Evolutionary conservation across 2,888 invertebrate species (phyloP), one percentile per base, ranked within the genome.

Genomic region (Lepetodrilus schrolli): DNA sequence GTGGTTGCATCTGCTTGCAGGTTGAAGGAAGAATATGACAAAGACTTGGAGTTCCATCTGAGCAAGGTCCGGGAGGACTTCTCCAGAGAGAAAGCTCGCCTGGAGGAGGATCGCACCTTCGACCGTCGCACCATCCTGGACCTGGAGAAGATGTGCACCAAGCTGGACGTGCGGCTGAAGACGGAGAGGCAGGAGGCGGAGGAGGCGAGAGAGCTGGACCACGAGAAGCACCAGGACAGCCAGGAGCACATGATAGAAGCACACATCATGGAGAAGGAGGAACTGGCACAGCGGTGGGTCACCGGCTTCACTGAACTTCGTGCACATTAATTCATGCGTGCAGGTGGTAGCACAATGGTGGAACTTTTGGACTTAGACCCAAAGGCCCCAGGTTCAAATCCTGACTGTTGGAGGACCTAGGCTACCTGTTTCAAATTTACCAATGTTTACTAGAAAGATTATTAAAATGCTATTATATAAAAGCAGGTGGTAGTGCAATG

Each of bases 21-120:
- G 21, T 65, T 20, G 68, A 70, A 38, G 36, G 51, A 51, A 43
- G 68, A 38, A 43, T 50, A 50, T 43, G 36, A 71, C n/a, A 23
- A 17, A 21, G 66, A 68, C 47, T 34, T 68, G n/a, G 17, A 69
- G 1, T 7, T 30, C 4, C 50, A 38, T 10, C 20, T 30, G 37
- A 10, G 50, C 4, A 51, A 47, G 20, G 13, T 36, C 1, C 43
- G 70, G 7, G 47, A 48, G 8, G 47, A 70, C 4, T 21, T 70
- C 2, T 17, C 38, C 13, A 21, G 49, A 37, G 58, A 58, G 65
- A 68, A 23, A 43, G 30, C 58, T 4, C 13, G 70, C 4, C 7
- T 51, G 8, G 70, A 74, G 17, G 47, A 69, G 26, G 70, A 20
- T 30, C 51, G 51, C n/a, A 30, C 26, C 7, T n/a, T 51, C 4